These are phyloP conservation scores for Tiphia femorata DNA, from an alignment of 2,888 invertebrate genomes.

Conservation along the genomic window DNA sequence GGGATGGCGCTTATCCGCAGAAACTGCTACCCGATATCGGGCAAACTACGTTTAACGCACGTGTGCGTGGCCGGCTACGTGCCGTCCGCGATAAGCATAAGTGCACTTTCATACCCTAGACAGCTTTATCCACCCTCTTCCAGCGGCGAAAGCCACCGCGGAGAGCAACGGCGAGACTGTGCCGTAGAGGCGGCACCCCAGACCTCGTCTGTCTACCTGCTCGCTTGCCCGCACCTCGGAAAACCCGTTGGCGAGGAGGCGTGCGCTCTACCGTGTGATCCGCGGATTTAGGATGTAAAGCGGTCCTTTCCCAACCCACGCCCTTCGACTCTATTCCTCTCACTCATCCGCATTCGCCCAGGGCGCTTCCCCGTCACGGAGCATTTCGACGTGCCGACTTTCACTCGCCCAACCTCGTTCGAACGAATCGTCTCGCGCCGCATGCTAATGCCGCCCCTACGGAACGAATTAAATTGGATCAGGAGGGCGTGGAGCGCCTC, in stretches of 20 bases:
- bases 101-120: constrained; percentile 5
- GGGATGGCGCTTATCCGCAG: too few species aligned
- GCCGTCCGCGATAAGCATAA: constrained; percentile 5
- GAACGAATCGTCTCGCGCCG: neutral
- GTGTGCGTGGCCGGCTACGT: neutral
- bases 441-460: neutral
- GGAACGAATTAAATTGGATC: constrained; percentile 1
- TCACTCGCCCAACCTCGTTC: neutral
- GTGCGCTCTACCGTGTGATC: neutral
- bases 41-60: constrained; percentile 4
- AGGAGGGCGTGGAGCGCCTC: too few species aligned
- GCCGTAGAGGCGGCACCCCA: neutral
- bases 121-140: constrained; percentile 25
- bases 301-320: neutral
- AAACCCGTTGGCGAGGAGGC: too few species aligned
- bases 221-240: too few species aligned
- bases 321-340: neutral
- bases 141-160: neutral
- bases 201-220: neutral
- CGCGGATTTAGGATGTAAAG: neutral
- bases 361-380: neutral
- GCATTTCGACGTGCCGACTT: neutral
- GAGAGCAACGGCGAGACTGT: neutral
- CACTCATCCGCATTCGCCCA: neutral
- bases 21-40: neutral